Conservation (phyloP, 2,113 vertebrate species). For the Mesitornis unicolor region DNA sequence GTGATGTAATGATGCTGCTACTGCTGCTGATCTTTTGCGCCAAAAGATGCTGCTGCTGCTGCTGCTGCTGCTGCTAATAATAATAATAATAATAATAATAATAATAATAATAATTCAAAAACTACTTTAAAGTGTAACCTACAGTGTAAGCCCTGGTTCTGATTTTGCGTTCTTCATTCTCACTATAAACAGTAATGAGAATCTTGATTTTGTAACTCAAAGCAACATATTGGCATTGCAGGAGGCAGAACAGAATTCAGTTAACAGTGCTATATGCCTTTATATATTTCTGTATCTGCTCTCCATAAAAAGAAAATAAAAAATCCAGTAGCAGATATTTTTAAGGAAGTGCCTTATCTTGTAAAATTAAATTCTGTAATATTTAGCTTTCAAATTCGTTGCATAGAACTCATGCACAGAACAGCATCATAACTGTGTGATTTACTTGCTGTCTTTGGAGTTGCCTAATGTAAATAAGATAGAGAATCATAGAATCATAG, state of each 20-base stretch:
- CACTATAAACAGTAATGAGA: not conserved
- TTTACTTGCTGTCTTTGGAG: not conserved
- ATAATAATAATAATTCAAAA: not conserved
- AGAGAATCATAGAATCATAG: not conserved
- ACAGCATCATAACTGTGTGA: not conserved
- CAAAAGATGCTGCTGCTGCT: no score
- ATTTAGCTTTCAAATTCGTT: not conserved
- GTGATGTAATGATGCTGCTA: not conserved
- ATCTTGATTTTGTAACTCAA: not conserved
- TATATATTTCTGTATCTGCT: not conserved
- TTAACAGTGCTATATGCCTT: not conserved
- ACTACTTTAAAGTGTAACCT: not conserved
- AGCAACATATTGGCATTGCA: not conserved
- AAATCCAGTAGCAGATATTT: not conserved
- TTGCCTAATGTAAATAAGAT: not conserved
- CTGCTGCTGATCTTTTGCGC: no score
- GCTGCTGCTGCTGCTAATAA: no score
- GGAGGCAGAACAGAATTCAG: not conserved
- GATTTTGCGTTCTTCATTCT: not conserved
- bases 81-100: no score
- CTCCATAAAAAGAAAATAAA: not conserved
- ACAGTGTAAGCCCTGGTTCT: not conserved
- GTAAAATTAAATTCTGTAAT: not conserved
- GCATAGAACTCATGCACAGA: not conserved
- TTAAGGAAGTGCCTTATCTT: not conserved